These are phyloP conservation scores for Coranthus polyacanthus DNA, from an alignment of 2,797 vertebrate species.

Conservation along the genomic window DNA sequence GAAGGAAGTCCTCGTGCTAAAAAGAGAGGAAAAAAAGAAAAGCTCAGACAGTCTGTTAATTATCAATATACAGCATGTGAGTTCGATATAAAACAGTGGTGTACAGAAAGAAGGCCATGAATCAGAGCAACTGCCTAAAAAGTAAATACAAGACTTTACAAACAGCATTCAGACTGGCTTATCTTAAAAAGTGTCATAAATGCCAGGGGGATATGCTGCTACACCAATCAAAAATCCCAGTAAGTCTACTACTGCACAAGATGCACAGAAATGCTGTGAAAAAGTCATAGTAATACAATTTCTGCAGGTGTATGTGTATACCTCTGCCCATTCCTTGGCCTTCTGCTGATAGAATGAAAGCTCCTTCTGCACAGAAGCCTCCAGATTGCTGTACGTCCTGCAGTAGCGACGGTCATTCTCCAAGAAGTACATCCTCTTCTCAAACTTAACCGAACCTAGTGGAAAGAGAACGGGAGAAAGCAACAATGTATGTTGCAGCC, in stretches of 20 bases:
- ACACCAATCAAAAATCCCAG: no score
- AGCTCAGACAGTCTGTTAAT: not conserved
- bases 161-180: no score
- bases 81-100: no score
- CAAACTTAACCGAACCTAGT: slow-evolving; percentile 85
- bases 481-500: no score
- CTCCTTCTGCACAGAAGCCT: slow-evolving; percentile 90
- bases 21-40: slow-evolving; percentile 7
- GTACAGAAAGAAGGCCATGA: no score
- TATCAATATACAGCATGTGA: no score
- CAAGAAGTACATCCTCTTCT: slow-evolving; percentile 95
- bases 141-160: no score
- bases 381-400: slow-evolving; percentile 88
- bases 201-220: not conserved
- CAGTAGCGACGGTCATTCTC: slow-evolving; percentile 94
- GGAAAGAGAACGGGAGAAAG: not conserved
- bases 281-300: not conserved
- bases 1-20: slow-evolving; percentile 96
- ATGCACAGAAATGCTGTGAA: not conserved
- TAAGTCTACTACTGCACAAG: no score
- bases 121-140: no score
- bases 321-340: slow-evolving; percentile 97
- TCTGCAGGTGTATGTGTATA: slow-evolving; percentile 64
- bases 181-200: not conserved
- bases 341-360: slow-evolving; percentile 95